Evolutionary conservation across 1,140 invertebrate species (phyloP).

Genomic region (Sesamia nonagrioides): DNA sequence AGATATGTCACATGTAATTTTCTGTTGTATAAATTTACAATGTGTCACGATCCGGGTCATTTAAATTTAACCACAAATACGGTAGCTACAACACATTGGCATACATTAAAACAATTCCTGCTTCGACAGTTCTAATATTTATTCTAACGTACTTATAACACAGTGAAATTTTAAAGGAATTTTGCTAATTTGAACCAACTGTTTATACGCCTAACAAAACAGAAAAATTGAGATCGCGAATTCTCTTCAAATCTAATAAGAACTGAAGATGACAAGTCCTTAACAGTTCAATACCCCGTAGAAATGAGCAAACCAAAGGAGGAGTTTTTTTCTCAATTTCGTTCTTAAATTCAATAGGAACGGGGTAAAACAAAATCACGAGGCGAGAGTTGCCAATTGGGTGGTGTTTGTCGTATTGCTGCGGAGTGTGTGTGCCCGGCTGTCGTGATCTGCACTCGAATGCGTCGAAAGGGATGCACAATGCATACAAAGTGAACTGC

Average conservation of each 20-base stretch:
- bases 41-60: neutral
- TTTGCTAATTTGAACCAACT: neutral
- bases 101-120: no score
- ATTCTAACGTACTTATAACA: no score
- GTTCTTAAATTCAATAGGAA: constrained; percentile 57
- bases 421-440: constrained; percentile 55
- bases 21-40: neutral
- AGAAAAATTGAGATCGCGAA: neutral
- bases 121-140: no score
- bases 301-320: constrained; percentile 27
- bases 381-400: constrained; percentile 69
- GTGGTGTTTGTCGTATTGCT: constrained; percentile 75
- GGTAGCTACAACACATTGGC: no score
- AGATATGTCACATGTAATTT: no score
- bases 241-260: constrained; percentile 21
- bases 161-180: neutral
- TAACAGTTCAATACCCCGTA: constrained; percentile 36
- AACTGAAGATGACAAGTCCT: constrained; percentile 19
- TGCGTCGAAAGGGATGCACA: constrained; percentile 65
- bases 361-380: constrained; percentile 67
- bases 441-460: constrained; percentile 64
- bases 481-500: constrained; percentile 76
- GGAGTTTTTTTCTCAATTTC: constrained; percentile 28
- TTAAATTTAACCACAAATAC: neutral
- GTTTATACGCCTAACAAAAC: neutral